Evolutionary conservation across 92 coral and sea anemone genomes (phyloP), one percentile per base, ranked within the genome.

Genomic region (Siderastrea siderea): DNA sequence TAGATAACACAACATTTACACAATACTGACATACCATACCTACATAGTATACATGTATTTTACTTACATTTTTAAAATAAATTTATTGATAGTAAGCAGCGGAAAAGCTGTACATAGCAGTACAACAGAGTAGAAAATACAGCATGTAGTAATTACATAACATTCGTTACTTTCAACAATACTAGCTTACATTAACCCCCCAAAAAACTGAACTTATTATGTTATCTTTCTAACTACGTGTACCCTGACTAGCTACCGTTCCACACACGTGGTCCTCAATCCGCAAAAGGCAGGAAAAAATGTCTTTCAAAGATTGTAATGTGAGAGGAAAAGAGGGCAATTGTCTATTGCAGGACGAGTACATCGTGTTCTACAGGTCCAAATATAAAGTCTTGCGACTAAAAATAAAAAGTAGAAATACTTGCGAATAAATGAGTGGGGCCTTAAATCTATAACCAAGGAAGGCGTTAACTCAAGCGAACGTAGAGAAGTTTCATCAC

Each of bases 221-320:
- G n/a, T n/a, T n/a, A n/a, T n/a, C n/a, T n/a, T n/a, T n/a, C 49
- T 67, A 67, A 3, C 72, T 67, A 67, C 72, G 7, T 67, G 7
- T 26, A 67, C 14, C 72, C 1, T 16, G 46, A 17, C 45, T 12
- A 67, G 48, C 72, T 45, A 67, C 45, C 72, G 44, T 15, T 17
- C 45, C 72, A 67, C 72, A 17, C 72, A 67, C 47, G 72, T 45
- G 72, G 72, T 26, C 72, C 72, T 14, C 72, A 64, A 67, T 67
- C 45, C 7, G 72, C 46, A 17, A 45, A 16, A 67, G 72, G 72
- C 72, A 67, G 72, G 4, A 67, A 67, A 67, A 67, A 67, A 16
- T 67, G 3, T 26, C 7, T 2, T 67, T 67, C 1, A 67, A 67
- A 67, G 72, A 67, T 26, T 67, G 49, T 17, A 67, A 17, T 67